Evolutionary conservation across 2,113 vertebrate genomes (phyloP), one percentile per base, ranked within the genome.

Genomic region (Carassius auratus): DNA sequence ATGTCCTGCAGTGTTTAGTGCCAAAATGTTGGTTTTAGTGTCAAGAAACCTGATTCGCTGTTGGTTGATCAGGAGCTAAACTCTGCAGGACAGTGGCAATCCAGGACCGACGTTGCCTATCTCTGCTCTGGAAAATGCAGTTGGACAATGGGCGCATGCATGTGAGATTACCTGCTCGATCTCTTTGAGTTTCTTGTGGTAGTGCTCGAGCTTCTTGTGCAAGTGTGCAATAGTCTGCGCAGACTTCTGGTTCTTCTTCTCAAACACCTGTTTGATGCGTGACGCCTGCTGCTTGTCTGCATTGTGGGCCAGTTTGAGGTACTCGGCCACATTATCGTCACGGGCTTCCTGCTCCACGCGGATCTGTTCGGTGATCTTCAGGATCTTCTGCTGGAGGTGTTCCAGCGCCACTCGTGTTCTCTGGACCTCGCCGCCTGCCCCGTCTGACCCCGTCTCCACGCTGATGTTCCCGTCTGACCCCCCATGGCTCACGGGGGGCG

Each of bases 191-290:
- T 98, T 98, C 92, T 95, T 97, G 92, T 97, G 97, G 93, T 97
- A 99, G 93, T 99, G 97, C 90, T 99, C 98, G 26, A 99, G 93
- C 85, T 99, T 99, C 93, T 99, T 99, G 94, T 99, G 97, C 91
- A 99, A 93, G 91, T 99, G 98, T 0, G 98, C 96, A 2, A 99
- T 99, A 87, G 96, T 98, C 94, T 99, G 97, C 0, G 98, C 98
- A 0, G 98, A 99, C 86, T 98, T 99, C 93, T 99, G 98, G 91
- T 99, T 99, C 94, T 99, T 99, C 95, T 99, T 99, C 94, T 99
- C 98, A 0, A 99, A 99, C 78, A 99, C 98, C 92, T 99, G 98
- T 92, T 99, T 99, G 95, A 99, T 99, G 87, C 98, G 96, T 0
- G 96, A 96, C 0, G 96, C 98, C 92, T 99, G 98, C 93, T 99